These are phyloP conservation scores for Macaca nemestrina DNA, from an alignment of 2,113 vertebrate species.

Conservation along the genomic window DNA sequence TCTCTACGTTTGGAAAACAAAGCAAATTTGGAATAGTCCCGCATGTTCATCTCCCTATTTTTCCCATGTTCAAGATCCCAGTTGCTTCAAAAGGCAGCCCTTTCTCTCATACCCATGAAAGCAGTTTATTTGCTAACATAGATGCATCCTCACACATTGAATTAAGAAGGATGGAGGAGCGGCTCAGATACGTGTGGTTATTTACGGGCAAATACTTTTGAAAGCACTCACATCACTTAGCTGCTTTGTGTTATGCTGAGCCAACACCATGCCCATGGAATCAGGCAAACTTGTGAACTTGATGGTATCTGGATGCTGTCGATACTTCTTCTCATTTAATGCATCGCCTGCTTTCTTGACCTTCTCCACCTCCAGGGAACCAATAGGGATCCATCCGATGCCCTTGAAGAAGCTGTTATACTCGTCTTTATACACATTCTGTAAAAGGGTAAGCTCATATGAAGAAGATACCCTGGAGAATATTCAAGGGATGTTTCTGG, in stretches of 20 bases:
- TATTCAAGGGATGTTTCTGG: not conserved
- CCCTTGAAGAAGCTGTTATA: constrained; percentile 88
- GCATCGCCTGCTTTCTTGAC: constrained; percentile 86
- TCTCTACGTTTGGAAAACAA: not conserved
- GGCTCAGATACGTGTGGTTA: not conserved
- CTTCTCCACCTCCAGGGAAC: constrained; percentile 86
- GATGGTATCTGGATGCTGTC: constrained; percentile 85
- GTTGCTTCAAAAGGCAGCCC: constrained; percentile 15
- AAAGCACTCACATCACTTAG: constrained; percentile 84
- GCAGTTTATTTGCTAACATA: not conserved
- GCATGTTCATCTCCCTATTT: not conserved
- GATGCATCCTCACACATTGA: not conserved
- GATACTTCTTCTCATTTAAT: constrained; percentile 85
- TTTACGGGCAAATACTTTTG: not conserved
- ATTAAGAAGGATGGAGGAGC: not conserved
- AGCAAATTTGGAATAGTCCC: not conserved
- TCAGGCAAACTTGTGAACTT: constrained; percentile 86
- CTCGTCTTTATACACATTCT: constrained; percentile 87
- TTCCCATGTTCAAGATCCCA: not conserved
- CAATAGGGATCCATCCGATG: constrained; percentile 86
- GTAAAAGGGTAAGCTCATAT: constrained; percentile 33
- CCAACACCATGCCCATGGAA: constrained; percentile 85
- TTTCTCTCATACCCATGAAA: not conserved
- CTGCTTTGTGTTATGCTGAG: constrained; percentile 87
- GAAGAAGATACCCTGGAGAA: constrained; percentile 29